These are phyloP conservation scores for Pammene fasciana DNA, from an alignment of 2,888 invertebrate genomes.

Conservation along the genomic window DNA sequence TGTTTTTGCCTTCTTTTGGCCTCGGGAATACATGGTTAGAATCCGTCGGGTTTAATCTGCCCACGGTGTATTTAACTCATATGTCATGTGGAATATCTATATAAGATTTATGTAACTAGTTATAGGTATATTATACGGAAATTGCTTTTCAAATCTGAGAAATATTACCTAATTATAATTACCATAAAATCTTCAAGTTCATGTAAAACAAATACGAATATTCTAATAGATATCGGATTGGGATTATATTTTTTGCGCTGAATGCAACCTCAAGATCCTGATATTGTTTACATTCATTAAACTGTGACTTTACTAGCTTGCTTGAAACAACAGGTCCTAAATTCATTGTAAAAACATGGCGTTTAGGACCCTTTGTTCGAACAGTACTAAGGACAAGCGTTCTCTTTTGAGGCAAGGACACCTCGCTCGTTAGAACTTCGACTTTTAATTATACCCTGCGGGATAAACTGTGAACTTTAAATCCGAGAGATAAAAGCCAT, in stretches of 20 bases:
- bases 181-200: too few relatives aligned
- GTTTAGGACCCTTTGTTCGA: background rate
- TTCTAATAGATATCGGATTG: too few relatives aligned
- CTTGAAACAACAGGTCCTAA: background rate
- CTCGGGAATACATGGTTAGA: too few relatives aligned
- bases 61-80: too few relatives aligned
- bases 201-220: too few relatives aligned
- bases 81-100: too few relatives aligned
- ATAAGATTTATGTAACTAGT: too few relatives aligned
- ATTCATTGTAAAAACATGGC: background rate
- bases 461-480: constrained; percentile 14
- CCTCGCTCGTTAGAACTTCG: constrained; percentile 29
- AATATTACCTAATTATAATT: too few relatives aligned
- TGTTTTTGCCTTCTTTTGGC: too few relatives aligned
- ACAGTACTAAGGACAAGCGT: constrained; percentile 56
- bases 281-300: constrained; percentile 20
- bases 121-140: too few relatives aligned
- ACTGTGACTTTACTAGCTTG: background rate
- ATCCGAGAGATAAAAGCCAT: background rate
- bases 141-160: too few relatives aligned
- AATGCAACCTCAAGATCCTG: constrained; percentile 4
- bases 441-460: constrained; percentile 24
- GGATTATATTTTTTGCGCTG: background rate
- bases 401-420: constrained; percentile 63
- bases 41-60: too few relatives aligned